These are phyloP conservation scores for Amphipoea lucens DNA, from an alignment of 2,888 invertebrate species.

Conservation along the genomic window DNA sequence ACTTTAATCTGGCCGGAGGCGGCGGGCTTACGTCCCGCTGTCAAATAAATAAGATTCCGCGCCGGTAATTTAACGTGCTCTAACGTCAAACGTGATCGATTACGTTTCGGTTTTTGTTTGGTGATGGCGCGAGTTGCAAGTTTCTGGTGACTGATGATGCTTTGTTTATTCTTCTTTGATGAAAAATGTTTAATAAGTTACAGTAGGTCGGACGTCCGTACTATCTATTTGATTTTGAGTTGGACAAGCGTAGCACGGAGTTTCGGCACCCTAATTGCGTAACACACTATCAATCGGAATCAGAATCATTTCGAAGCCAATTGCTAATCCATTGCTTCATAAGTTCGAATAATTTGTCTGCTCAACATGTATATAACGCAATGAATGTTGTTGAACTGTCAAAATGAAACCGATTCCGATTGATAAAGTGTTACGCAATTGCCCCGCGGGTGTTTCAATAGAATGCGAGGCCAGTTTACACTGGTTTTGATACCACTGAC, in stretches of 20 bases:
- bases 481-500: not conserved
- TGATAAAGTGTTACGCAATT: no score
- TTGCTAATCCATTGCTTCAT: no score
- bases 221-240: not conserved
- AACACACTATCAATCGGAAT: no score
- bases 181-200: not conserved
- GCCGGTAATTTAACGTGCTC: constrained; percentile 76
- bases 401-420: no score
- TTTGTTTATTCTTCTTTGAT: not conserved
- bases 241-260: not conserved
- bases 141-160: not conserved
- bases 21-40: constrained; percentile 66
- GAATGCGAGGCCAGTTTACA: not conserved
- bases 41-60: constrained; percentile 76
- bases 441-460: not conserved
- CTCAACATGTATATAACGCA: no score
- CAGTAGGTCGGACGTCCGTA: not conserved
- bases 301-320: no score
- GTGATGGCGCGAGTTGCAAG: constrained; percentile 47
- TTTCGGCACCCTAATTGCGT: no score
- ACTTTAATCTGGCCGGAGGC: constrained; percentile 66
- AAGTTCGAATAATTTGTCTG: no score
- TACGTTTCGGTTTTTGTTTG: constrained; percentile 71
- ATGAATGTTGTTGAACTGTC: no score
- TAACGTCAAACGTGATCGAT: constrained; percentile 76